These are phyloP conservation scores for Volucella bombylans DNA, from an alignment of 2,888 invertebrate genomes.

Conservation along the genomic window DNA sequence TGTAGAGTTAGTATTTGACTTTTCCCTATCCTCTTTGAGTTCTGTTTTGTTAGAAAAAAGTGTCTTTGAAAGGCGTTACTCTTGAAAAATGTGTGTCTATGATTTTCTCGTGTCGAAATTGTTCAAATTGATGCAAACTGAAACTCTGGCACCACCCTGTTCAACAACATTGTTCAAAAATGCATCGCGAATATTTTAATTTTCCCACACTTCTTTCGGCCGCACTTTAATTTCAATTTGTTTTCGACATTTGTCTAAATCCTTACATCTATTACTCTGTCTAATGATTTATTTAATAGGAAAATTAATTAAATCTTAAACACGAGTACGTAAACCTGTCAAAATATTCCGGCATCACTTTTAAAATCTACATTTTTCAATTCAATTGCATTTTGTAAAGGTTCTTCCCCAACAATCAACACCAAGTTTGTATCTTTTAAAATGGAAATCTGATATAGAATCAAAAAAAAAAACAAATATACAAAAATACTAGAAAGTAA, in stretches of 20 bases:
- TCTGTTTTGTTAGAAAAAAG: too few relatives aligned
- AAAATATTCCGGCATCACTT: not conserved
- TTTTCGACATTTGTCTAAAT: not conserved
- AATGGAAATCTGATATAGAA: conserved; percentile 12
- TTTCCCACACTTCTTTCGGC: not conserved
- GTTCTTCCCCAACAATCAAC: not conserved
- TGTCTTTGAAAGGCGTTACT: too few relatives aligned
- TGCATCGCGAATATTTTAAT: not conserved
- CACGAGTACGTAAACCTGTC: too few relatives aligned
- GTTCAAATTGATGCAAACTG: too few relatives aligned
- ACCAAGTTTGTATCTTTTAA: not conserved
- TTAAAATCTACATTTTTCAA: not conserved
- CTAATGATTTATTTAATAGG: conserved; percentile 1
- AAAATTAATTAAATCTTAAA: not conserved
- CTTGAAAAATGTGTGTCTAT: too few relatives aligned
- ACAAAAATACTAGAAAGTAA: not conserved
- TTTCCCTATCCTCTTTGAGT: too few relatives aligned
- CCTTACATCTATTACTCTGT: not conserved
- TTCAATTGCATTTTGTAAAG: not conserved
- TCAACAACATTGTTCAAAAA: not conserved
- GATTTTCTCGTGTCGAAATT: too few relatives aligned
- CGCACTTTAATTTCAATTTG: conserved; percentile 2
- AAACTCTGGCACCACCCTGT: conserved; percentile 12
- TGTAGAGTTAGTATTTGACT: too few relatives aligned
- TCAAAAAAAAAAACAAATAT: not conserved